phyloP scores from a whole-genome alignment of 2,888 invertebrate genomes.

The Cremastinae sp. region DNA sequence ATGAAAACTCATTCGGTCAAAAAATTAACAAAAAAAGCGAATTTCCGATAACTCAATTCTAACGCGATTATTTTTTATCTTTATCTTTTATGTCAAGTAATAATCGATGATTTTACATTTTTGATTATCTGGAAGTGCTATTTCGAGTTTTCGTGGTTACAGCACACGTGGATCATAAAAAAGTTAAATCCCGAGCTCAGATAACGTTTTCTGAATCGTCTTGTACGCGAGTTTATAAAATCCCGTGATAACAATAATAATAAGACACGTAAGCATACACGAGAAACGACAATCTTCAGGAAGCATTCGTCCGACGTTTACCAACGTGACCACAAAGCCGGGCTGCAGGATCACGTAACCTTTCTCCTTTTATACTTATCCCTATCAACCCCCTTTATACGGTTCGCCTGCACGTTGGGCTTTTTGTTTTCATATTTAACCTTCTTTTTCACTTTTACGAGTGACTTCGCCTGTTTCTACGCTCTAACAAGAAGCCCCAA shows the following conservation, averaged over 20 bases:
- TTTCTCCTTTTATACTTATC: conserved; percentile 5
- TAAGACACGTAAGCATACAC: conserved; percentile 12
- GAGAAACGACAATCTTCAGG: conserved; percentile 42
- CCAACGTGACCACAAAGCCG: conserved; percentile 32
- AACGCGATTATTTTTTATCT: too few relatives aligned
- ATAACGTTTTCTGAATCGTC: neutral
- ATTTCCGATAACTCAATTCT: too few relatives aligned
- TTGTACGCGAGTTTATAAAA: neutral
- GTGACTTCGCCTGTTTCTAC: conserved; percentile 19
- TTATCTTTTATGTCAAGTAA: too few relatives aligned
- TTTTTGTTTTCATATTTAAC: conserved; percentile 1
- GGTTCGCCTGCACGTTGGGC: neutral
- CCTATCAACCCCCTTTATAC: neutral
- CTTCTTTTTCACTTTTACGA: conserved; percentile 22
- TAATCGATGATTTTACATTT: too few relatives aligned
- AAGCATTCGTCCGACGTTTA: conserved; percentile 20
- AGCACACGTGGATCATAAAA: neutral
- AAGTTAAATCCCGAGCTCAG: neutral
- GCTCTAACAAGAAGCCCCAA: conserved; percentile 12
- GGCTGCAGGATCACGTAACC: conserved; percentile 14
- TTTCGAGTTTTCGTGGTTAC: too few relatives aligned
- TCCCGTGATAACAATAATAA: conserved; percentile 7
- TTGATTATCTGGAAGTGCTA: too few relatives aligned
- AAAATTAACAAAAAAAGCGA: too few relatives aligned
- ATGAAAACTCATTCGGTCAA: too few relatives aligned